Conservation (phyloP, 2,113 vertebrate species). For the Pangasianodon hypophthalmus region DNA sequence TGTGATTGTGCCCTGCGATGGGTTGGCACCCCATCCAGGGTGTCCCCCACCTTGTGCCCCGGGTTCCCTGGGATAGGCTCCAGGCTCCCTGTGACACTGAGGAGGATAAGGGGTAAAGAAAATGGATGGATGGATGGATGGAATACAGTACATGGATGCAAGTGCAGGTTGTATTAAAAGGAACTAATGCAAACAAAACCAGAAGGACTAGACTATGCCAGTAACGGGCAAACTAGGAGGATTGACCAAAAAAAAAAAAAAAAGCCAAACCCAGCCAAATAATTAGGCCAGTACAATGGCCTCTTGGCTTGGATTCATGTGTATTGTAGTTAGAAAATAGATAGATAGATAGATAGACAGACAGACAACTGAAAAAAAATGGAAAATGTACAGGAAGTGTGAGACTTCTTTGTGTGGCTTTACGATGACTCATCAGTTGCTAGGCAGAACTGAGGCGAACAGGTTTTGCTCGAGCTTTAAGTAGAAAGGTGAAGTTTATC, state of each 20-base stretch:
- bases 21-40: too few relatives aligned
- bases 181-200: not conserved
- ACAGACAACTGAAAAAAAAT: not conserved
- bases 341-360: not conserved
- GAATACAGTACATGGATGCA: too few relatives aligned
- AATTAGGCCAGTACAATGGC: too few relatives aligned
- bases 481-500: not conserved
- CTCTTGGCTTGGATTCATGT: too few relatives aligned
- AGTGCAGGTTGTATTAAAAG: not conserved
- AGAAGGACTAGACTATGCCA: not conserved
- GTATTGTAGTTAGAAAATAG: not conserved
- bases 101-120: too few relatives aligned
- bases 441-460: conserved; percentile 19
- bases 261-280: too few relatives aligned
- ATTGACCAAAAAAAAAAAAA: fast-evolving
- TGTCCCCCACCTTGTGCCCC: too few relatives aligned
- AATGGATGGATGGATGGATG: too few relatives aligned
- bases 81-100: too few relatives aligned
- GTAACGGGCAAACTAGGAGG: not conserved
- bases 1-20: too few relatives aligned
- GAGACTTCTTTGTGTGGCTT: not conserved
- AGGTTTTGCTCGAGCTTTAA: not conserved
- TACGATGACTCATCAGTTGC: conserved; percentile 37
- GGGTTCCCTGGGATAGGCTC: too few relatives aligned
- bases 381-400: not conserved